Base-by-base conservation (phyloP, 2,888 invertebrate genomes). In the Galerucella nymphaeae region DNA sequence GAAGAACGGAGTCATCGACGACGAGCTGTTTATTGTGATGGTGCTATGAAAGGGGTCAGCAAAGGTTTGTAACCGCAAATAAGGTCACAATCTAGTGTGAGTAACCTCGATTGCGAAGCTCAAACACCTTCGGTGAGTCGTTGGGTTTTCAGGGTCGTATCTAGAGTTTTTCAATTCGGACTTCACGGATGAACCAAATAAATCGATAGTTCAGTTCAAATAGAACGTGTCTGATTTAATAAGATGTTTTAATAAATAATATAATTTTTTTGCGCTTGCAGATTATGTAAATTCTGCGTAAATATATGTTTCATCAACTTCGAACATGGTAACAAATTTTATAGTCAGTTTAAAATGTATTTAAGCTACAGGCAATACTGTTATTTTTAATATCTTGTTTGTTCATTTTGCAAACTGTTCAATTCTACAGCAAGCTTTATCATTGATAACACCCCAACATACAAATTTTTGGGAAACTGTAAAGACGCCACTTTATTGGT, bases 21-120 rank as follows among this genome's bases (percentile, higher is more conserved):
- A 38, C 78, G 75, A 73, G 76, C 77, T 76, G 78, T 79, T 78
- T 78, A 77, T 76, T 75, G 78, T 77, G 75, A 75, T 73, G 76
- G 77, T 71, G 75, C 73, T 72, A 72, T 73, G 50, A 81, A 82
- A 82, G 80, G 77, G 81, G 82, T 83, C 82, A 81, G 71, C 76
- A 73, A 79, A 79, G 80, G 80, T 80, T 79, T 76, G 77, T 80
- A 79, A 82, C 81, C 82, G 82, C 82, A 80, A 84, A 84, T 83
- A 80, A 81, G 84, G 84, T 84, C 84, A 82, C 83, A 81, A 78
- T 78, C 78, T 79, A 78, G 78, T 80, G 81, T 81, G 80, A 82
- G 74, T 81, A 81, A 82, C 82, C 82, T 80, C 80, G 80, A 80
- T 81, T 76, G 77, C 75, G 73, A 72, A 70, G 70, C 66, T 59